Conservation (phyloP, 2,797 vertebrate genomes). For the Cryptoblepharus egeriae region DNA sequence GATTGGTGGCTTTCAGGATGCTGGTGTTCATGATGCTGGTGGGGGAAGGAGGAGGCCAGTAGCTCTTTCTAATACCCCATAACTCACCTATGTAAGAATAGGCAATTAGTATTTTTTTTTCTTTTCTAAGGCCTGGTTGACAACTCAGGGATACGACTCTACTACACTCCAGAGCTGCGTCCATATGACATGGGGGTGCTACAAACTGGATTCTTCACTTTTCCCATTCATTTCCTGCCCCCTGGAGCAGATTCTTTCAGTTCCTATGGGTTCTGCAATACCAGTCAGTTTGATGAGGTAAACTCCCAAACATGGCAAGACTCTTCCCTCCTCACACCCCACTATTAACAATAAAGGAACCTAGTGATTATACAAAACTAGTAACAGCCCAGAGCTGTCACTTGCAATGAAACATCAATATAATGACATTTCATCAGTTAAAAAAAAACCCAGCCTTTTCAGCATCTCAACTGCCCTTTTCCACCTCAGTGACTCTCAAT, state of each 20-base stretch:
- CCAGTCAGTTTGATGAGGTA: conserved; percentile 70
- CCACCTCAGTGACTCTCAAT: too few relatives aligned
- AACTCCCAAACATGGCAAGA: background rate
- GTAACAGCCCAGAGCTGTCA: too few relatives aligned
- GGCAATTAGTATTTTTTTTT: background rate
- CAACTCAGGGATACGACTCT: conserved; percentile 65
- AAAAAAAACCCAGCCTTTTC: too few relatives aligned
- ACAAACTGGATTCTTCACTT: conserved; percentile 66
- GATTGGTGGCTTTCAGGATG: background rate
- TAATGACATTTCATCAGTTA: too few relatives aligned
- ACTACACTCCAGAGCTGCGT: conserved; percentile 50
- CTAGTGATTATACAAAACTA: background rate
- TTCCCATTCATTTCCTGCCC: conserved; percentile 74
- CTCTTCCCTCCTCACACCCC: background rate
- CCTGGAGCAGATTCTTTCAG: conserved; percentile 66
- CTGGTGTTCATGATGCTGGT: background rate
- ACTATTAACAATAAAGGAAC: too few relatives aligned
- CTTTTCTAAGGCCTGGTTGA: conserved; percentile 47
- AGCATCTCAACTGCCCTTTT: too few relatives aligned
- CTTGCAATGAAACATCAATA: too few relatives aligned
- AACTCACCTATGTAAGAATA: too few relatives aligned
- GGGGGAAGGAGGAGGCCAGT: background rate
- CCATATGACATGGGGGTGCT: conserved; percentile 64
- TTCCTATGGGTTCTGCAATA: conserved; percentile 69
- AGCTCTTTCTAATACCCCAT: background rate